These are phyloP conservation scores for Nansenia antarctica DNA, from an alignment of 2,113 vertebrate species.

Conservation along the genomic window DNA sequence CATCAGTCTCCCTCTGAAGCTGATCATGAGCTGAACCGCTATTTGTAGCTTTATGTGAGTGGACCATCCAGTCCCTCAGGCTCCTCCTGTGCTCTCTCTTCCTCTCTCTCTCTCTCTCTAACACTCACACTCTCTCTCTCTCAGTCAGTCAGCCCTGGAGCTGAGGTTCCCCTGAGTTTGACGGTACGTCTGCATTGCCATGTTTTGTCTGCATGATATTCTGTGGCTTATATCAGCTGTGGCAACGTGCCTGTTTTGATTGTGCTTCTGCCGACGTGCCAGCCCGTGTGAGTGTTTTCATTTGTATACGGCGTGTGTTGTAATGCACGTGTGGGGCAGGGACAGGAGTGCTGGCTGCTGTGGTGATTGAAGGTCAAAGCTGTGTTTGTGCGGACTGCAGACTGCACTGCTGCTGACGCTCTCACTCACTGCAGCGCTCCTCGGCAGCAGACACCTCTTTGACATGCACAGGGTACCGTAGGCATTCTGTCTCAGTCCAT, in stretches of 20 bases:
- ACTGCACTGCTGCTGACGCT: constrained; percentile 17
- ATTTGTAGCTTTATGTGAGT: constrained; percentile 2
- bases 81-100: constrained; percentile 7
- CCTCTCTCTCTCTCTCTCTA: background rate
- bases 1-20: background rate
- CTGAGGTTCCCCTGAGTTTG: background rate
- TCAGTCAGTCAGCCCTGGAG: background rate
- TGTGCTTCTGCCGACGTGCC: background rate
- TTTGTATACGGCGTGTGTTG: background rate
- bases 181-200: background rate
- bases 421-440: constrained; percentile 11
- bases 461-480: background rate
- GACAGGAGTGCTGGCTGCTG: background rate
- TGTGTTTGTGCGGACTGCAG: constrained; percentile 5
- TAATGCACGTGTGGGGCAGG: background rate
- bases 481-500: background rate
- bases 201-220: background rate
- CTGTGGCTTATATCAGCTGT: background rate
- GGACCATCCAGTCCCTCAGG: background rate
- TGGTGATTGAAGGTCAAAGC: constrained; percentile 42
- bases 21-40: constrained; percentile 1
- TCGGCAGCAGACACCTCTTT: background rate
- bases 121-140: background rate
- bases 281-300: background rate
- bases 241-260: background rate